Base-by-base conservation (phyloP, 1,140 invertebrate species). In the Drosophila kohkoa region DNA sequence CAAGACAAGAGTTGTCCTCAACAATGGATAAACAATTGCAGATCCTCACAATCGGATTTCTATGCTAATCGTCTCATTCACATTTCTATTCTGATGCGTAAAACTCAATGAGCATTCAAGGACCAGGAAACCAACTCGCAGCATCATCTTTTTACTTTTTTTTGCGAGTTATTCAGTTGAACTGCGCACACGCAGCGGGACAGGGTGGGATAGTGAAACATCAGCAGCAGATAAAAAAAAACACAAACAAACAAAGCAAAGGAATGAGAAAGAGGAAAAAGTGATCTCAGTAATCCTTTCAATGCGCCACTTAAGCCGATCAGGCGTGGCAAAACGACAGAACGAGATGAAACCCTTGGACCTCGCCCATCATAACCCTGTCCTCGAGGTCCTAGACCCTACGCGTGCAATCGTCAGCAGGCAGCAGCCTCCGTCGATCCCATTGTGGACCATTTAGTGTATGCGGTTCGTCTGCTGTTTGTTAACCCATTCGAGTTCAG, bases 301-400 rank as follows among this genome's bases (percentile, higher is more conserved):
- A 91, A 74, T 91, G 80, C 59, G 87, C 86, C 88, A 82, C 83
- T 89, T 89, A 91, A 89, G 88, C 90, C 75, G 89, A 91, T 91
- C 90, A 91, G 74, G 75, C 78, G 60, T 75, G 62, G 71, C 77
- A 71, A 55, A 65, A 52, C 25, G 46, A 6, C 16, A 49, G 41
- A 45, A 68, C 41, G 41, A 48, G 65, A 28, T 25, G 51, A 48
- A 76, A 64, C 71, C 75, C 76, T 70, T 67, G 67, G 59, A 68
- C 20, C 20, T 25, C 20, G 20, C 65, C 59, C 65, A 43, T 57
- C 65, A 51, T 57, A 64, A 64, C 59, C 30, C 69, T 48, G 32
- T 46, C 46, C 20, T 28, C 46, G 46, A 58, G 76, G 43, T 41
- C 48, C 55, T 52, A 32, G 58, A 81, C 66, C 73, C 81, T 69